These are phyloP conservation scores for Peromyscus aztecus DNA, from an alignment of 2,797 vertebrate species.

Conservation along the genomic window DNA sequence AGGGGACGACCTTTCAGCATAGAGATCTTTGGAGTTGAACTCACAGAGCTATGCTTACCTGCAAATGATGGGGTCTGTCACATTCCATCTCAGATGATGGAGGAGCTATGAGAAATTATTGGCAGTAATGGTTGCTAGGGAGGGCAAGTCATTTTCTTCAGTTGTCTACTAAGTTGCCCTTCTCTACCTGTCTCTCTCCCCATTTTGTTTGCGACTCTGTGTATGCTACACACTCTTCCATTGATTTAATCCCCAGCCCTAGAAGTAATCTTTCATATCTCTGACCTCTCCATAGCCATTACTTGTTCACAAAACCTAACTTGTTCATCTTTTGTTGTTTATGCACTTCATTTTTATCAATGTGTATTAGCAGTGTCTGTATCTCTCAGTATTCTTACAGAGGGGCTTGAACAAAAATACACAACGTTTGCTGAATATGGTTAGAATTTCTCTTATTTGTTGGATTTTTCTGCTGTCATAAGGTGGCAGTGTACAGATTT, in stretches of 20 bases:
- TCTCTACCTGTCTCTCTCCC: neutral
- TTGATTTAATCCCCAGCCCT: neutral
- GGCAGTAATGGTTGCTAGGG: neutral
- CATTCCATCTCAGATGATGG: neutral
- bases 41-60: neutral
- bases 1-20: constrained; percentile 19
- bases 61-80: neutral
- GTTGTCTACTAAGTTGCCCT: neutral
- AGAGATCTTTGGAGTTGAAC: constrained; percentile 72
- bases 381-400: neutral
- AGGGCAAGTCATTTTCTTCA: neutral
- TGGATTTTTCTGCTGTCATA: constrained; percentile 48
- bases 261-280: constrained; percentile 1
- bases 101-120: neutral
- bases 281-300: neutral
- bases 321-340: constrained; percentile 14
- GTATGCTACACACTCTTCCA: neutral
- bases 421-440: neutral
- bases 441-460: neutral
- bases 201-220: neutral
- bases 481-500: constrained; percentile 52
- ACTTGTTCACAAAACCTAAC: neutral
- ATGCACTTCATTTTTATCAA: constrained; percentile 1
- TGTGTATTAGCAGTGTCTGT: neutral
- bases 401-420: constrained; percentile 6